These are phyloP conservation scores for Melanostoma mellinum DNA, from an alignment of 2,888 invertebrate species.

Conservation along the genomic window DNA sequence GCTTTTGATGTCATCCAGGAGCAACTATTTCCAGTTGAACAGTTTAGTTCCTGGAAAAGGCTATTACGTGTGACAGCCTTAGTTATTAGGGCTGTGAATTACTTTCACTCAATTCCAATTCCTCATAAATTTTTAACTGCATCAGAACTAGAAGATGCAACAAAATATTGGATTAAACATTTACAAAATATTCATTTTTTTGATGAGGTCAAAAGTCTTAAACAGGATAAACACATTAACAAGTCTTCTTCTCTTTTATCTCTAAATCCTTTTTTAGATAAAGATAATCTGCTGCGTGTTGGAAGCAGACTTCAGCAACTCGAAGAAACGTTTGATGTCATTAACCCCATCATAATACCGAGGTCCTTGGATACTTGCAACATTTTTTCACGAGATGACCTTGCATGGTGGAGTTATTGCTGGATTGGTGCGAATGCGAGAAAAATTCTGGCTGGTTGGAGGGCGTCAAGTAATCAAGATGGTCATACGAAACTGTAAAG, in stretches of 20 bases:
- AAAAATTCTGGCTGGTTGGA: constrained; percentile 9
- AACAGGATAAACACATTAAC: not conserved
- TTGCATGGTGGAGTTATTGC: too few species aligned
- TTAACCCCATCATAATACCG: constrained; percentile 17
- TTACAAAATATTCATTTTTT: constrained; percentile 1
- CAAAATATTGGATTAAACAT: constrained; percentile 4
- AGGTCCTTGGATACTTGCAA: constrained; percentile 2
- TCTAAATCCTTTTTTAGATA: not conserved
- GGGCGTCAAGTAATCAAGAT: constrained; percentile 15
- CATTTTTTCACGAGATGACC: not conserved
- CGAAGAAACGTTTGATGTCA: constrained; percentile 2
- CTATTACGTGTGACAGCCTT: constrained; percentile 14
- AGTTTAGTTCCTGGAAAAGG: constrained; percentile 7
- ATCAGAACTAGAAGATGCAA: constrained; percentile 3
- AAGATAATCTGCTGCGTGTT: not conserved
- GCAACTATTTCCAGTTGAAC: not conserved
- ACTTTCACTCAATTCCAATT: not conserved
- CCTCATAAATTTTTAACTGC: constrained; percentile 10
- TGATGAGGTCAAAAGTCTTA: not conserved
- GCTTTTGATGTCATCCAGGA: not conserved
- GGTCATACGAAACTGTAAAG: constrained; percentile 6
- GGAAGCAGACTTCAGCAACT: constrained; percentile 3
- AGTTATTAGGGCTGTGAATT: not conserved
- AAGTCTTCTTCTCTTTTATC: not conserved
- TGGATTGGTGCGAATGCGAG: constrained; percentile 17